These are phyloP conservation scores for Phyllotis vaccarum DNA, from an alignment of 2,797 vertebrate genomes.

Conservation along the genomic window DNA sequence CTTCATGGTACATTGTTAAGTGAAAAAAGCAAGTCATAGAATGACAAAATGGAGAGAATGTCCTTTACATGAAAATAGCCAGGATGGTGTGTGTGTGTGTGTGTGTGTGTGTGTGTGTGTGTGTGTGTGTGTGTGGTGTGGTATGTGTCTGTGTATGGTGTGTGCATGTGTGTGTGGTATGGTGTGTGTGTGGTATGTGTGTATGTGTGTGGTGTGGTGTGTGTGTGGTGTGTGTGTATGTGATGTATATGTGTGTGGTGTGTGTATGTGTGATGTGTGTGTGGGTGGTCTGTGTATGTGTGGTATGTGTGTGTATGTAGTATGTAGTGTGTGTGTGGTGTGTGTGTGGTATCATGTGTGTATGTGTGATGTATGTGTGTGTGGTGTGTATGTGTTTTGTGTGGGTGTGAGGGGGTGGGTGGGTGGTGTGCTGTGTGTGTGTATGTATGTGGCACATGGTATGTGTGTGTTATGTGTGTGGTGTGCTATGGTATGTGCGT, in stretches of 20 bases:
- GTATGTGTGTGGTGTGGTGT: not conserved
- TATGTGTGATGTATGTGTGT: too few relatives aligned
- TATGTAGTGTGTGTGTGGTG: too few relatives aligned
- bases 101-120: not conserved
- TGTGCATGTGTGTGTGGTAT: not conserved
- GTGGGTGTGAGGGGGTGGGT: not conserved
- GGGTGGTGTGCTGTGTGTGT: not conserved
- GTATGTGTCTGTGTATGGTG: not conserved
- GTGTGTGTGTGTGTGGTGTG: not conserved
- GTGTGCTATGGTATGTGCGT: too few relatives aligned
- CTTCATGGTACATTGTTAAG: not conserved
- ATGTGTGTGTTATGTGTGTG: not conserved
- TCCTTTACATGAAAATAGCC: not conserved
- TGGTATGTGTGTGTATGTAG: too few relatives aligned
- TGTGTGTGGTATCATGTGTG: too few relatives aligned
- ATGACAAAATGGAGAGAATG: too few relatives aligned
- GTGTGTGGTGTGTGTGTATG: too few relatives aligned
- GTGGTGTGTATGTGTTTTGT: not conserved
- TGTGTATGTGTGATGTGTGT: too few relatives aligned
- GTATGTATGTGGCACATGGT: not conserved
- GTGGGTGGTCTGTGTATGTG: too few relatives aligned
- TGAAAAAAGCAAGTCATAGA: constrained; percentile 5
- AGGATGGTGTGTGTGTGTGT: not conserved
- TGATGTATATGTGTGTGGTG: too few relatives aligned
- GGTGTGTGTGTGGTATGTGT: not conserved